phyloP scores from a whole-genome alignment of 2,797 vertebrate species.

The Gobionotothen gibberifrons region DNA sequence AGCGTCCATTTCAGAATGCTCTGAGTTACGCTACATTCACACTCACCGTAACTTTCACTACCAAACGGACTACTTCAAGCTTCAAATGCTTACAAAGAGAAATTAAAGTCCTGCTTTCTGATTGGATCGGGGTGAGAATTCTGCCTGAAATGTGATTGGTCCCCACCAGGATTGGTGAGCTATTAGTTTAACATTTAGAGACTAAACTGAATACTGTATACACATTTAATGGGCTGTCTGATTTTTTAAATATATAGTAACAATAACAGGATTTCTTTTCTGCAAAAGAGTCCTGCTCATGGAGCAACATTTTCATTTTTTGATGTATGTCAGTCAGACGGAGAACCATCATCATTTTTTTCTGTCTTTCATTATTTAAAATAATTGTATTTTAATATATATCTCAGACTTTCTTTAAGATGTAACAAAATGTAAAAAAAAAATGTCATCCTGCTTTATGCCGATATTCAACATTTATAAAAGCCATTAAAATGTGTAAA shows the following conservation, averaged over 20 bases:
- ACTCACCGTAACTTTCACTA: constrained; percentile 3
- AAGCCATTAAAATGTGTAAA: neutral
- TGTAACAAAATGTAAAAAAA: neutral
- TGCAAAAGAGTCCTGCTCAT: too few relatives aligned
- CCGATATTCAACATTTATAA: neutral
- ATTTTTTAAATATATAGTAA: too few relatives aligned
- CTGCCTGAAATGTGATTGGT: constrained; percentile 42
- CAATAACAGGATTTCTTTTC: too few relatives aligned
- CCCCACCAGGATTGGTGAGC: neutral
- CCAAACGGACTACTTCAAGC: constrained; percentile 7
- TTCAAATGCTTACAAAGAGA: constrained; percentile 21
- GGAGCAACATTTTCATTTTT: neutral
- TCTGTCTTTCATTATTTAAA: neutral
- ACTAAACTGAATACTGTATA: too few relatives aligned
- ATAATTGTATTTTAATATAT: neutral
- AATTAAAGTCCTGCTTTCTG: constrained; percentile 34
- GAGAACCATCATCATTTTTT: neutral
- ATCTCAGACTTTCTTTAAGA: neutral
- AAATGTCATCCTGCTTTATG: neutral
- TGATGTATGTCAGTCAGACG: neutral
- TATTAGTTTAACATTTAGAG: too few relatives aligned
- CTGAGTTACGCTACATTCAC: constrained; percentile 11
- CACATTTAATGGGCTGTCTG: too few relatives aligned
- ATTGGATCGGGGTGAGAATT: constrained; percentile 30
- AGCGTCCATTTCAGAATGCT: neutral